Percentiles rank a stretch among this genome's conserved stretches.
Conservation (phyloP, 2,888 invertebrate species). For the Zootermopsis nevadensis region DNA sequence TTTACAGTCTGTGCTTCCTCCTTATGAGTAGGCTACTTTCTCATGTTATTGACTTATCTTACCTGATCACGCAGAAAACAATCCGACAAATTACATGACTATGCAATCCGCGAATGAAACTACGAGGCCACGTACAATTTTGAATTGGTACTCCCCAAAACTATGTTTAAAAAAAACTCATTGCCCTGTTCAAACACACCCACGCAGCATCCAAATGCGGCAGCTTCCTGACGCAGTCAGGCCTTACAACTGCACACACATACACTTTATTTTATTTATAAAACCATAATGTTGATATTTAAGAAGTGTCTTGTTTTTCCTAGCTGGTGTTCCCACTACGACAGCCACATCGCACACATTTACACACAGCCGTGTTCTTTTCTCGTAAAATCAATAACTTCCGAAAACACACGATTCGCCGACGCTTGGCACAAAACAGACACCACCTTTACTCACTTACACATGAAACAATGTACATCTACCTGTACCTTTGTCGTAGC, state of each 20-base stretch:
- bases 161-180: background rate
- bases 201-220: background rate
- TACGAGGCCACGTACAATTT: constrained; percentile 30
- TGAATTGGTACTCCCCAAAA: background rate
- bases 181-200: constrained; percentile 3
- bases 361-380: constrained; percentile 47
- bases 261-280: background rate
- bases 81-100: background rate
- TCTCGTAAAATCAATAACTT: constrained; percentile 51
- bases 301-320: background rate
- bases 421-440: constrained; percentile 4
- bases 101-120: constrained; percentile 16
- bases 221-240: background rate
- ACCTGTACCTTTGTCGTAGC: background rate
- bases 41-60: constrained; percentile 9
- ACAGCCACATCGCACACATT: constrained; percentile 25
- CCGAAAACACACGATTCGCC: constrained; percentile 30
- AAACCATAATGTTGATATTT: background rate
- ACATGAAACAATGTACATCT: background rate
- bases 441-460: constrained; percentile 4
- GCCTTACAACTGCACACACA: background rate
- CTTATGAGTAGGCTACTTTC: background rate
- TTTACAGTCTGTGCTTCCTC: too few species aligned
- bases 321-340: background rate
- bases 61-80: constrained; percentile 22